Evolutionary conservation across 2,113 vertebrate genomes (phyloP).

Genomic region (Rhinopomastus cyanomelas): DNA sequence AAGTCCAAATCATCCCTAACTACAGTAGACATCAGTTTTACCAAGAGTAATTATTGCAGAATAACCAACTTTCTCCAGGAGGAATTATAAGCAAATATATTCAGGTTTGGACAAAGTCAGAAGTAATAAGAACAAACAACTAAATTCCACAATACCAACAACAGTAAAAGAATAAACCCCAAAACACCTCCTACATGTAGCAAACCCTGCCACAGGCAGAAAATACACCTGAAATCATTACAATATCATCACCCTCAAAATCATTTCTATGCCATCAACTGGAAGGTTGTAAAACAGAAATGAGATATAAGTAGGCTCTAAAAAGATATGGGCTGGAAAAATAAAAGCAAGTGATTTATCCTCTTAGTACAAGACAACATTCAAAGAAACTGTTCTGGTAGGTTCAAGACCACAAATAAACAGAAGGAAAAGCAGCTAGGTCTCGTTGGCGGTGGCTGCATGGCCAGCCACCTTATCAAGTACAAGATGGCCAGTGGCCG

Average conservation of each 20-base stretch:
- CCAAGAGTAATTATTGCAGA: neutral
- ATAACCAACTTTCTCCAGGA: neutral
- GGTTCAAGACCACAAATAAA: too few species aligned
- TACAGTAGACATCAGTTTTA: neutral
- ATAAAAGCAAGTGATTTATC: too few species aligned
- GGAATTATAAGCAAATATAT: neutral
- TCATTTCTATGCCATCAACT: neutral
- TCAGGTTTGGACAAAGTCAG: neutral
- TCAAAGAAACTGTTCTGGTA: neutral
- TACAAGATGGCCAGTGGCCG: too few species aligned
- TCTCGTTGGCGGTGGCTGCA: too few species aligned
- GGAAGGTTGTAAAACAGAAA: neutral
- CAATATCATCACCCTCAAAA: neutral
- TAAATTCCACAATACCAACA: neutral
- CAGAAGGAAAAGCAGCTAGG: too few species aligned
- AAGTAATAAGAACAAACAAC: neutral
- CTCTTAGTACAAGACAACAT: neutral
- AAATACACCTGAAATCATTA: neutral
- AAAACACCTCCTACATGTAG: neutral
- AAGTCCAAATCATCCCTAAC: neutral
- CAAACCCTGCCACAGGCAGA: neutral
- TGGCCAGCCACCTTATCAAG: too few species aligned
- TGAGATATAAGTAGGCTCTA: neutral
- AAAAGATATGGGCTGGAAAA: neutral
- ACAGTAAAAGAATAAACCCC: neutral